Conservation (phyloP, 1,140 invertebrate genomes). For the Atta cephalotes region DNA sequence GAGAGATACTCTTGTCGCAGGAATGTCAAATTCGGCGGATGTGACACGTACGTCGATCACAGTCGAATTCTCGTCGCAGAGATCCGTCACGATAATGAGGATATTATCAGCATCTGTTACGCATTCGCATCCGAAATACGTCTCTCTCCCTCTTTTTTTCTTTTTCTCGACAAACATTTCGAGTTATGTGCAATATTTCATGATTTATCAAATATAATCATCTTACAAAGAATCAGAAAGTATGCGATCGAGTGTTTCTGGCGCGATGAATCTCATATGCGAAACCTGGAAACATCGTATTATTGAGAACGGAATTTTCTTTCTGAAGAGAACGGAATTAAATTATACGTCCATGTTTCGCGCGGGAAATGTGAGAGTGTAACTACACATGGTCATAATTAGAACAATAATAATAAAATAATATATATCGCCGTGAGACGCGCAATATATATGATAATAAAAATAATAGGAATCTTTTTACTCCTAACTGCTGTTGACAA, state of each 20-base stretch:
- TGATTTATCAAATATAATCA: constrained; percentile 29
- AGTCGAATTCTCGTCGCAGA: background rate
- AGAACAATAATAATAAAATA: constrained; percentile 40
- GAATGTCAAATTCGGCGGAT: constrained; percentile 48
- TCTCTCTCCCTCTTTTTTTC: background rate
- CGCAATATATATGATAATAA: constrained; percentile 62
- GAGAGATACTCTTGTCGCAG: constrained; percentile 46
- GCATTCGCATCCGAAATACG: background rate
- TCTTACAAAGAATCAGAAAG: constrained; percentile 21
- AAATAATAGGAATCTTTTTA: constrained; percentile 72
- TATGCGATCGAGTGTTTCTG: background rate
- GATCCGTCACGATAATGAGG: background rate
- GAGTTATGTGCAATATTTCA: constrained; percentile 20
- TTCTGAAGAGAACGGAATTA: background rate
- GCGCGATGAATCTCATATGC: background rate
- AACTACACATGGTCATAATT: constrained; percentile 41
- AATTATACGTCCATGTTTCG: constrained; percentile 20
- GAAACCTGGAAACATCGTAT: constrained; percentile 2
- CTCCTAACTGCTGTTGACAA: constrained; percentile 17
- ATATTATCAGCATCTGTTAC: constrained; percentile 5
- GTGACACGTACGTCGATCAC: constrained; percentile 28
- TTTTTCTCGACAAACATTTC: constrained; percentile 17
- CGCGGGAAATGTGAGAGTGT: constrained; percentile 17
- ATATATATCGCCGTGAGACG: constrained; percentile 43
- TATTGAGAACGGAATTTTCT: background rate